phyloP scores from a whole-genome alignment of 1,140 invertebrate genomes.

The Chironomus striatipennis region DNA sequence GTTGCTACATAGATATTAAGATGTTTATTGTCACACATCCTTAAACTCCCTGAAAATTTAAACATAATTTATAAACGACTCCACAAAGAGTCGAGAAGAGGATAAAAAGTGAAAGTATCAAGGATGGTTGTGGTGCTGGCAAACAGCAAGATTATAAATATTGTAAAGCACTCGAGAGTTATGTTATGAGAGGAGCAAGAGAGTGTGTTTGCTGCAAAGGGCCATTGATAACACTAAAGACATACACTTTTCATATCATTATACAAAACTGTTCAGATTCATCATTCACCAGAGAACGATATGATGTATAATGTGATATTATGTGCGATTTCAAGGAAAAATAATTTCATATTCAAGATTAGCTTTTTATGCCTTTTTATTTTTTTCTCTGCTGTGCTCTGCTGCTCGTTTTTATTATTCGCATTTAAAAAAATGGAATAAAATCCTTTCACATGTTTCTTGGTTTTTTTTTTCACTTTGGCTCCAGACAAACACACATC shows the following conservation, averaged over 20 bases:
- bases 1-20: too few species aligned
- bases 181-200: not conserved
- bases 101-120: too few species aligned
- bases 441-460: not conserved
- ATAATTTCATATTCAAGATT: constrained; percentile 21
- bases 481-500: not conserved
- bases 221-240: constrained; percentile 18
- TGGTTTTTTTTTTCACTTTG: too few species aligned
- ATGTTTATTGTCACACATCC: too few species aligned
- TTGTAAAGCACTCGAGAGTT: not conserved
- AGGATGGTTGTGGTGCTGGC: too few species aligned
- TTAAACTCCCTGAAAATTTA: too few species aligned
- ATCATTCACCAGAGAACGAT: not conserved
- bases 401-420: not conserved
- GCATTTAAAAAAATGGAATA: constrained; percentile 7
- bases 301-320: constrained; percentile 2
- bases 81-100: too few species aligned
- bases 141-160: not conserved
- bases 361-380: constrained; percentile 10
- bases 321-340: not conserved
- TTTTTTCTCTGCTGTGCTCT: too few species aligned
- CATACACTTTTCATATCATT: constrained; percentile 3
- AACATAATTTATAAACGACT: too few species aligned
- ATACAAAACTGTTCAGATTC: not conserved
- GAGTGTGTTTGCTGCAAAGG: not conserved